Base-by-base conservation (phyloP, 2,888 invertebrate genomes). In the Chydorus sphaericus region DNA sequence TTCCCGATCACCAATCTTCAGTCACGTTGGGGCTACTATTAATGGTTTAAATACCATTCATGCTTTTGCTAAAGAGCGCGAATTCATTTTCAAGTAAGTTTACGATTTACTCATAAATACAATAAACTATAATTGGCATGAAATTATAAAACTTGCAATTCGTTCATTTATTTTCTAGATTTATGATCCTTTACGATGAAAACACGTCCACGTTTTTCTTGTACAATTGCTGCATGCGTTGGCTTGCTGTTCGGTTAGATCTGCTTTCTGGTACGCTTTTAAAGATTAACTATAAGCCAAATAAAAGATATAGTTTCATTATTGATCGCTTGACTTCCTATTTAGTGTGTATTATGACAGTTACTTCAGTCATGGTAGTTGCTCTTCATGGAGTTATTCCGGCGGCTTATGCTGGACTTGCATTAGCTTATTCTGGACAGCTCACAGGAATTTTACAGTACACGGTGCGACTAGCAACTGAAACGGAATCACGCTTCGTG, bases 41-140 rank as follows among this genome's bases (percentile, higher is more conserved):
- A 74, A 76, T 60, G 80, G 81, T 33, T 66, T 80, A n/a, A 66
- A 70, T 54, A 77, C 76, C 2, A 78, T 81, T 55, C 75, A 77
- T 61, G 78, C 80, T 2, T 80, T 75, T 64, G 71, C 69, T n/a
- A 78, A 76, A 60, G 73, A 75, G 60, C 64, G 69, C 11, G 70
- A 73, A 37, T 76, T 77, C 62, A 64, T 68, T 50, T 65, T 68
- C 58, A 71, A 68, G 73, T 75, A 65, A 62, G 65, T 59, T 3
- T 20, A 11, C 14, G 5, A 44, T 4, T 16, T 7, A 23, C 26
- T 14, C 5, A 7, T 7, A n/a, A 14, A 7, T 36, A 36, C 16
- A 23, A 23, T 4, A 14, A 44, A 20, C 23, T 3, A 1, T 23
- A 23, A 14, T 44, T 3, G 14, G 16, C 36, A 16, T 20, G n/a